These are phyloP conservation scores for Tenthredo livida DNA, from an alignment of 2,888 invertebrate species.

Conservation along the genomic window DNA sequence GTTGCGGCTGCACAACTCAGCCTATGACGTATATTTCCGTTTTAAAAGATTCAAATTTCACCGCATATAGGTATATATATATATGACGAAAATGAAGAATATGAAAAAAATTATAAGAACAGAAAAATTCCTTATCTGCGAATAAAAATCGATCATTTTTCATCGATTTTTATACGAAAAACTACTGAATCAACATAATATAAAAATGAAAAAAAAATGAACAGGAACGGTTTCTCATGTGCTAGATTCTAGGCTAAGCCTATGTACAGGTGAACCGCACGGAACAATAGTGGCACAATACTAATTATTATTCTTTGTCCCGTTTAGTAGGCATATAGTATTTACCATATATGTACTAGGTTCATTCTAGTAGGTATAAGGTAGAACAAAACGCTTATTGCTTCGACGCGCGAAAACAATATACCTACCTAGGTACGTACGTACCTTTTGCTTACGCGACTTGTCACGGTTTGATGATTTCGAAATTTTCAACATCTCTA, in stretches of 20 bases:
- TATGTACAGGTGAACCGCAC: not conserved
- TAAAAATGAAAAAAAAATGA: no score
- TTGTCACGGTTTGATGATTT: constrained; percentile 4
- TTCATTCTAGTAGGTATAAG: not conserved
- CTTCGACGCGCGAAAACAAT: constrained; percentile 39
- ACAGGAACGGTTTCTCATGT: not conserved
- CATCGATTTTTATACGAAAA: no score
- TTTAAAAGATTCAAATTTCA: not conserved
- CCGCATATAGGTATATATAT: no score
- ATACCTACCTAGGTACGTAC: not conserved
- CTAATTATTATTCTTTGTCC: constrained; percentile 2
- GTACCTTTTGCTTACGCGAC: constrained; percentile 12
- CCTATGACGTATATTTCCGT: not conserved
- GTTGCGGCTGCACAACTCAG: not conserved
- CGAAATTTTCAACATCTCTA: not conserved
- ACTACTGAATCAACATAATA: no score
- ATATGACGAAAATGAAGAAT: not conserved
- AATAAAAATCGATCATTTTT: no score
- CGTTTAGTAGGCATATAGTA: not conserved
- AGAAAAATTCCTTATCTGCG: no score
- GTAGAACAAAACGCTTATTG: not conserved
- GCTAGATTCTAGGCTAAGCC: not conserved
- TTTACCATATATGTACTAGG: not conserved
- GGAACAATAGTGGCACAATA: not conserved
- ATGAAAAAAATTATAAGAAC: not conserved